These are phyloP conservation scores for Byasa hedistus DNA, from an alignment of 2,888 invertebrate genomes.

Conservation along the genomic window DNA sequence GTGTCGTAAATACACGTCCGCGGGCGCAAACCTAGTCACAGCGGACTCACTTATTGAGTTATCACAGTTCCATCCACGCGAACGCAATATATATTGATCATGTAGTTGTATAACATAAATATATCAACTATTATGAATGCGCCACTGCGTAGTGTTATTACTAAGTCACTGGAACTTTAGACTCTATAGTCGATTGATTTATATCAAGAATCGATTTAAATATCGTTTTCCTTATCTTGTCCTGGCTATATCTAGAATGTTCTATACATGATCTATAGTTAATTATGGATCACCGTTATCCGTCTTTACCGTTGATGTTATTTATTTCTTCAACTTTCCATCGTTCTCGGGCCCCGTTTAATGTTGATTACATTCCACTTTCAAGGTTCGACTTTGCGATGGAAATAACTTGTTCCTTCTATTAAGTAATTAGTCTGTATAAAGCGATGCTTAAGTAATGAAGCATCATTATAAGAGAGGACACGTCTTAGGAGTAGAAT, in stretches of 20 bases:
- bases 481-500: slow-evolving; percentile 74
- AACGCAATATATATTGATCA: slow-evolving; percentile 28
- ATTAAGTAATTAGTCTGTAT: slow-evolving; percentile 78
- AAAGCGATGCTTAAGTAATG: slow-evolving; percentile 79
- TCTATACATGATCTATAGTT: too few relatives aligned
- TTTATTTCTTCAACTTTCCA: slow-evolving; percentile 64
- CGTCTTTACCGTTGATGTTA: slow-evolving; percentile 37
- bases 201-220: too few relatives aligned
- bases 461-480: slow-evolving; percentile 78
- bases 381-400: slow-evolving; percentile 63
- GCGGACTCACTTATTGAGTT: slow-evolving; percentile 49
- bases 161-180: background rate
- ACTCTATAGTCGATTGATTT: background rate
- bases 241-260: too few relatives aligned
- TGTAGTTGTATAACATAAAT: slow-evolving; percentile 14
- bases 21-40: slow-evolving; percentile 37
- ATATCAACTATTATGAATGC: slow-evolving; percentile 1
- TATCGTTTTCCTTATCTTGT: too few relatives aligned
- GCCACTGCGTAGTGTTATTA: background rate
- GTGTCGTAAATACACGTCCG: slow-evolving; percentile 42
- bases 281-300: slow-evolving; percentile 9
- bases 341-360: slow-evolving; percentile 62
- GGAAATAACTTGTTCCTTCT: slow-evolving; percentile 78
- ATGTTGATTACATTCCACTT: slow-evolving; percentile 70
- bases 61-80: slow-evolving; percentile 39